phyloP scores from a whole-genome alignment of 2,888 invertebrate species.

The Rotaria macrura region DNA sequence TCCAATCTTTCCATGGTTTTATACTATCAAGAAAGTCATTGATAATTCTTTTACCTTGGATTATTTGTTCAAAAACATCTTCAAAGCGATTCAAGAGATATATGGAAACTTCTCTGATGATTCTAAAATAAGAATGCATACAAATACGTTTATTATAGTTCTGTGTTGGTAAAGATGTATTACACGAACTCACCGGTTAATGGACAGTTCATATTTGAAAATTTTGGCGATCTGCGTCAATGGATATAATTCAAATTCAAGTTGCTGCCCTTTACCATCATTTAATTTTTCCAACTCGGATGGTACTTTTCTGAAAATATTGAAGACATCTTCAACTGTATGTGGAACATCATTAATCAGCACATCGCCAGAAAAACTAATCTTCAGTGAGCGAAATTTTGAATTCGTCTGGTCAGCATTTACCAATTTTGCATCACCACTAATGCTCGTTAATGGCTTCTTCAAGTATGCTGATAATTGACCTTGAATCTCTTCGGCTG shows the following conservation, averaged over 20 bases:
- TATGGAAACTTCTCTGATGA: neutral
- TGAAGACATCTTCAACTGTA: neutral
- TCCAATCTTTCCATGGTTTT: neutral
- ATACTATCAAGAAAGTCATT: neutral
- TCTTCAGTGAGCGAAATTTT: neutral
- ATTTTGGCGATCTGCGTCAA: neutral
- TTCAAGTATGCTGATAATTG: neutral
- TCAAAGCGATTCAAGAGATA: neutral
- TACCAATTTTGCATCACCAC: neutral
- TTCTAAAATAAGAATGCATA: neutral
- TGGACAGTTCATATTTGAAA: neutral
- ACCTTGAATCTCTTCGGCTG: neutral
- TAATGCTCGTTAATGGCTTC: neutral
- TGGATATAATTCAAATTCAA: neutral
- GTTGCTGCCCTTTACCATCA: neutral
- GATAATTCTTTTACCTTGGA: neutral
- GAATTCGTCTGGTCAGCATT: neutral
- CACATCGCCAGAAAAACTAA: neutral
- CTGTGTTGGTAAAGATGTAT: no score
- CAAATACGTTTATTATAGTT: no score
- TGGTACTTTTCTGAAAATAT: neutral
- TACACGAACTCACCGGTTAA: neutral
- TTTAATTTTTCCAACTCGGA: neutral
- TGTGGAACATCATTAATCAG: neutral
- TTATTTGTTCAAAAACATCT: neutral